Evolutionary conservation across 2,113 vertebrate species (phyloP).

Genomic region (Malurus cyaneus): DNA sequence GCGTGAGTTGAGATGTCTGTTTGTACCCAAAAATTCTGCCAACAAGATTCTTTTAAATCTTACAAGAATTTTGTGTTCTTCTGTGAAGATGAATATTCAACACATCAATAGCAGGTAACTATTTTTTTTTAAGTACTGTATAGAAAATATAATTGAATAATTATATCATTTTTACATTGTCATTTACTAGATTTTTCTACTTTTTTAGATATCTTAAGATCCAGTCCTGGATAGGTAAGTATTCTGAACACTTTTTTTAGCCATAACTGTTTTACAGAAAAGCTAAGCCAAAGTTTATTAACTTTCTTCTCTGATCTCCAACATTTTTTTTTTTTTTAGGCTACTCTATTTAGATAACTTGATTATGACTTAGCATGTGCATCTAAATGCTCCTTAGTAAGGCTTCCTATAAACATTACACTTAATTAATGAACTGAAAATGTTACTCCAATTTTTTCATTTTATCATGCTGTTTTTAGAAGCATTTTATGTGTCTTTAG

Average conservation of each 20-base stretch:
- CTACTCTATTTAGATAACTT: not conserved
- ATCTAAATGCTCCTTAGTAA: not conserved
- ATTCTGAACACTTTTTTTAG: not conserved
- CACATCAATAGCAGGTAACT: slow-evolving; percentile 8
- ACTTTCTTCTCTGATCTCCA: not conserved
- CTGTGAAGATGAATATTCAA: not conserved
- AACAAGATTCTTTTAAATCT: not conserved
- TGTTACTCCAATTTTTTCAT: not conserved
- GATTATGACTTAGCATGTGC: not conserved
- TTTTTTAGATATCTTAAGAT: not conserved
- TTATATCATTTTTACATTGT: not conserved
- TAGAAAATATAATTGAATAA: not conserved
- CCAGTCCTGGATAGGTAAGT: slow-evolving; percentile 43
- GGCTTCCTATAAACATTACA: not conserved
- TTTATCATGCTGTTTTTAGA: not conserved
- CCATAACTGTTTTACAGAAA: not conserved
- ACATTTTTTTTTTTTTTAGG: not conserved
- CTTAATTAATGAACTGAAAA: not conserved
- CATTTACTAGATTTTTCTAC: not conserved
- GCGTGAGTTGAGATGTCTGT: not conserved
- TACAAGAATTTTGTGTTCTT: not conserved
- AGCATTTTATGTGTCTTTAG: not conserved
- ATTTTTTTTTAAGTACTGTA: not conserved
- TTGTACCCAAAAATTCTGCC: not conserved
- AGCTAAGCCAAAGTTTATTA: not conserved